Conservation (phyloP, 2,113 vertebrate genomes). For the Acinonyx jubatus region DNA sequence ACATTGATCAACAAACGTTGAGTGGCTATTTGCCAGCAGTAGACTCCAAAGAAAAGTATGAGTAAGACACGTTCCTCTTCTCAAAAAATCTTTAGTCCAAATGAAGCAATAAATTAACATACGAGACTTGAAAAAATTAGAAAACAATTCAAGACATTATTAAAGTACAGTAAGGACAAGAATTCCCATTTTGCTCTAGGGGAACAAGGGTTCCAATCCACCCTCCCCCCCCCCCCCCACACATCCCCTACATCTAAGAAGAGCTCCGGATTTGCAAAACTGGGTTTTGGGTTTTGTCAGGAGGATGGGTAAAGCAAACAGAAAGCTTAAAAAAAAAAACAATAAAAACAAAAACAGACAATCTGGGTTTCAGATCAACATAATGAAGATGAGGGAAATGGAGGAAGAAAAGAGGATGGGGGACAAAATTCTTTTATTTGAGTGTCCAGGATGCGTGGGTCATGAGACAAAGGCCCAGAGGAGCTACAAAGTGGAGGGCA, state of each 20-base stretch:
- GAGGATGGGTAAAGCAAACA: background rate
- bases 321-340: background rate
- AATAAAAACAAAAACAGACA: background rate
- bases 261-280: background rate
- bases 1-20: background rate
- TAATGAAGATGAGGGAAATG: background rate
- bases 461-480: background rate
- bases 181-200: background rate
- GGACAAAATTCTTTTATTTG: background rate
- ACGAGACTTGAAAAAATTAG: background rate
- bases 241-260: background rate
- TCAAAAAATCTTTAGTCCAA: background rate
- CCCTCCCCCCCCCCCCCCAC: too few species aligned
- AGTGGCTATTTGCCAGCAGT: background rate
- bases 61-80: background rate
- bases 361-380: background rate
- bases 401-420: background rate
- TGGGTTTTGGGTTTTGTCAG: background rate
- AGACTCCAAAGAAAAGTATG: background rate
- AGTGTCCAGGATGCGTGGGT: background rate
- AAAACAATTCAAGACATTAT: background rate
- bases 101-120: background rate
- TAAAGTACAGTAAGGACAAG: background rate
- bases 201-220: background rate
- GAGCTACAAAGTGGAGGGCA: background rate